Percentiles rank a stretch among this genome's conserved stretches.
phyloP scores from a whole-genome alignment of 2,888 invertebrate species.

The Siphlonurus alternatus region DNA sequence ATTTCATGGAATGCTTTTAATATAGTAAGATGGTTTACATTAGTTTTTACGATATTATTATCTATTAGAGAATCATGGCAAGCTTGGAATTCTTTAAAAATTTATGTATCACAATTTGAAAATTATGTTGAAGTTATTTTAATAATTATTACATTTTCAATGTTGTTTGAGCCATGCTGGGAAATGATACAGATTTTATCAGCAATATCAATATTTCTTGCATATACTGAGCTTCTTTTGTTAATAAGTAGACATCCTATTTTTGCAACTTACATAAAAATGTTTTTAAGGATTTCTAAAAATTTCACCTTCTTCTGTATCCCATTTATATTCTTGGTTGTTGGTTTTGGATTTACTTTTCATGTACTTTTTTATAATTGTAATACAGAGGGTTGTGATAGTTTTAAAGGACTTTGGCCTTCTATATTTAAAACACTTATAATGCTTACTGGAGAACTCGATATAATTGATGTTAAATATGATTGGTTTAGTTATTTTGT shows the following conservation, averaged over 20 bases:
- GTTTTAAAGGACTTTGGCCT: too few species aligned
- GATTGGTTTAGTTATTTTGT: too few species aligned
- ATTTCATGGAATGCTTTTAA: too few species aligned
- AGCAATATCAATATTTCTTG: constrained; percentile 53
- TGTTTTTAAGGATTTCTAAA: constrained; percentile 62
- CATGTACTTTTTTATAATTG: constrained; percentile 52
- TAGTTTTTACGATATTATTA: too few species aligned
- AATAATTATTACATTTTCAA: constrained; percentile 47
- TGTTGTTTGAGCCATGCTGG: constrained; percentile 39
- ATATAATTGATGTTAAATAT: constrained; percentile 53
- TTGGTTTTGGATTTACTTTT: constrained; percentile 69
- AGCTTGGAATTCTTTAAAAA: constrained; percentile 43
- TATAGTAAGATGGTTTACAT: too few species aligned
- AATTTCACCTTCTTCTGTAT: constrained; percentile 64
- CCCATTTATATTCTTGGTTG: constrained; percentile 62
- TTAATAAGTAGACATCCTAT: constrained; percentile 64
- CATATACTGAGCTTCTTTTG: constrained; percentile 58
- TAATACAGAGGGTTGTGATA: constrained; percentile 2
- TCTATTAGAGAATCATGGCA: constrained; percentile 51
- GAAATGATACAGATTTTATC: constrained; percentile 44
- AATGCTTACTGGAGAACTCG: constrained; percentile 77
- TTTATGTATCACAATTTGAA: constrained; percentile 49
- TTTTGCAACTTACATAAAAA: constrained; percentile 65
- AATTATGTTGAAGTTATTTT: constrained; percentile 55
- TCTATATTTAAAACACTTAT: constrained; percentile 70